These are phyloP conservation scores for Rhagophthalmus giganteus DNA, from an alignment of 2,888 invertebrate genomes.

Conservation along the genomic window DNA sequence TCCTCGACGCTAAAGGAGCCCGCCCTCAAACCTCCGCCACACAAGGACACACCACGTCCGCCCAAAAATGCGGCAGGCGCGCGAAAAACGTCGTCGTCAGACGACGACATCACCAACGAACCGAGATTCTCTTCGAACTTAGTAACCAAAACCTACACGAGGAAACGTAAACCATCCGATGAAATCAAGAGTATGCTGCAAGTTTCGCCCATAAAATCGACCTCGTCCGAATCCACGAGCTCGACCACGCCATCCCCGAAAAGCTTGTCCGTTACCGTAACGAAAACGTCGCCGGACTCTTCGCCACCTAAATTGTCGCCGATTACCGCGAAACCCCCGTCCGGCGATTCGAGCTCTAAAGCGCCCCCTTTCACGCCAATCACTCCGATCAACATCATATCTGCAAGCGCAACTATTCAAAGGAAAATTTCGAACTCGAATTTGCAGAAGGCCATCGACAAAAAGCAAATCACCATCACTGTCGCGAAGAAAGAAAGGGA, in stretches of 20 bases:
- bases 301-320: background rate
- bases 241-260: background rate
- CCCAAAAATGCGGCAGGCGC: background rate
- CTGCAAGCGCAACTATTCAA: background rate
- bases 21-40: too few relatives aligned
- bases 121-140: conserved; percentile 46
- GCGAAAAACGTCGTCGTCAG: background rate
- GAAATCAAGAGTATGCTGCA: conserved; percentile 13
- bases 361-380: background rate
- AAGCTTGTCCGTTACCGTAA: background rate
- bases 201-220: background rate
- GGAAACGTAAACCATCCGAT: conserved; percentile 49
- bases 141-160: conserved; percentile 51
- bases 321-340: background rate
- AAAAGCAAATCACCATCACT: background rate
- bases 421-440: background rate
- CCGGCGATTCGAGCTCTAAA: background rate
- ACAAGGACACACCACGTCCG: background rate
- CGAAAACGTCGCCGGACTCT: background rate
- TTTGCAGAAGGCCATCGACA: background rate
- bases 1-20: too few relatives aligned
- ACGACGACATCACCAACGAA: conserved; percentile 36
- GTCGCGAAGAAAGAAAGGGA: background rate
- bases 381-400: background rate
- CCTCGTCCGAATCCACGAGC: background rate